These are phyloP conservation scores for Tenualosa thibaudeaui DNA, from an alignment of 2,797 vertebrate genomes.

Conservation along the genomic window DNA sequence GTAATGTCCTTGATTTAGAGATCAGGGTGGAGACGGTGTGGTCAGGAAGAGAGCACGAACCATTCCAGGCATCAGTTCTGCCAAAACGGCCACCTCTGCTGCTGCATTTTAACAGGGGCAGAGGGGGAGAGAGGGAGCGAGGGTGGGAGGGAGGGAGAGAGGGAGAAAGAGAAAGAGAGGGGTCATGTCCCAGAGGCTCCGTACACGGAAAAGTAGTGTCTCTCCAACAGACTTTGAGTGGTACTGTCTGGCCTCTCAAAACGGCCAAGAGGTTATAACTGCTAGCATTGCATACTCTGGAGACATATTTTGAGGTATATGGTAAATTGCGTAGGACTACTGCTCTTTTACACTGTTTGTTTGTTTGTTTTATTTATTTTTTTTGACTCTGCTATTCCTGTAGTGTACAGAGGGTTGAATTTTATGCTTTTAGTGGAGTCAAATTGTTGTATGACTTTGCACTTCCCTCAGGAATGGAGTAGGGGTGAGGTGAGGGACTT, in stretches of 20 bases:
- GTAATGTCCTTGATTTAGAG: not conserved
- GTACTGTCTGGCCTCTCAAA: not conserved
- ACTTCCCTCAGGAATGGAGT: not conserved
- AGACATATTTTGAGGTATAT: not conserved
- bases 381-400: not conserved
- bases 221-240: slow-evolving; percentile 10
- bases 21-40: not conserved
- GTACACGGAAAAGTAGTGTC: not conserved
- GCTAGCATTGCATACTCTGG: not conserved
- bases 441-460: not conserved
- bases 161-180: too few species aligned
- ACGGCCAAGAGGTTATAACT: not conserved
- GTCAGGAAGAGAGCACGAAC: not conserved
- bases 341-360: not conserved
- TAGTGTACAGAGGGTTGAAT: not conserved
- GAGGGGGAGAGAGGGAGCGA: not conserved
- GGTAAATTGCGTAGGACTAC: not conserved
- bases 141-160: not conserved
- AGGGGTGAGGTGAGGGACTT: not conserved
- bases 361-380: not conserved
- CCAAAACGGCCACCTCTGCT: not conserved
- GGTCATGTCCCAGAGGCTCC: not conserved
- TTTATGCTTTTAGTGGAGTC: not conserved
- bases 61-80: not conserved
- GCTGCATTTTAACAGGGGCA: not conserved